Percentiles rank a stretch among this genome's conserved stretches.
phyloP scores from a whole-genome alignment of 2,113 vertebrate species.

The Sitta europaea region DNA sequence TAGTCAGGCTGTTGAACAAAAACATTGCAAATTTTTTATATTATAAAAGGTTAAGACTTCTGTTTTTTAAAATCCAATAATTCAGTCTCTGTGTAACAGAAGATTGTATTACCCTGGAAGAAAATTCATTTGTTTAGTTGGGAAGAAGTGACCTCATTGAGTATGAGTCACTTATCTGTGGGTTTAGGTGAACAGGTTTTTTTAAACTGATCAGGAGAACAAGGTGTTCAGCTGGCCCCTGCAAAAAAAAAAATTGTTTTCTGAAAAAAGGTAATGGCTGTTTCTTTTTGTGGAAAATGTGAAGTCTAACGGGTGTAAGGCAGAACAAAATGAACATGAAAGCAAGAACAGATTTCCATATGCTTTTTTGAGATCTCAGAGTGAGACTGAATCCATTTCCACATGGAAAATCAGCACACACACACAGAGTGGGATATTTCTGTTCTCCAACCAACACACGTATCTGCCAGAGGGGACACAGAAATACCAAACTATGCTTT shows the following conservation, averaged over 20 bases:
- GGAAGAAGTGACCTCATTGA: conserved; percentile 22
- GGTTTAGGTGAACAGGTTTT: conserved; percentile 31
- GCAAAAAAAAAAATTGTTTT: not conserved
- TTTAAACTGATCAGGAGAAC: conserved; percentile 8
- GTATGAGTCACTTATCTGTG: conserved; percentile 52
- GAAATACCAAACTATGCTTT: not conserved
- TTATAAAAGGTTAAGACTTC: conserved; percentile 52
- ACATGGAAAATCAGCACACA: not conserved
- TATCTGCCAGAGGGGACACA: not conserved
- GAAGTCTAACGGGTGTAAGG: conserved; percentile 29
- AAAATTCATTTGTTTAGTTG: conserved; percentile 55
- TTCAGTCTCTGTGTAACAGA: conserved; percentile 33
- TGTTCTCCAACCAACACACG: not conserved
- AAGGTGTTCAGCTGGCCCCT: conserved; percentile 1
- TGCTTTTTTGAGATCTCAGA: conserved; percentile 24
- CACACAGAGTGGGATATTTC: not conserved
- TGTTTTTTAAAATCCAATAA: not conserved
- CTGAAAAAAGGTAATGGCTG: not conserved
- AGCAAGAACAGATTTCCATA: conserved; percentile 18
- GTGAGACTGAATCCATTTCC: not conserved
- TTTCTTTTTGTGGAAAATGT: conserved; percentile 21
- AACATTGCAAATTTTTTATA: conserved; percentile 27
- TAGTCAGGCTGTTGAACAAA: not conserved
- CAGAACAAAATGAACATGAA: conserved; percentile 31
- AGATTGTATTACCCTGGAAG: conserved; percentile 19